Base-by-base conservation (phyloP, 2,888 invertebrate species). In the Anthophora plumipes region DNA sequence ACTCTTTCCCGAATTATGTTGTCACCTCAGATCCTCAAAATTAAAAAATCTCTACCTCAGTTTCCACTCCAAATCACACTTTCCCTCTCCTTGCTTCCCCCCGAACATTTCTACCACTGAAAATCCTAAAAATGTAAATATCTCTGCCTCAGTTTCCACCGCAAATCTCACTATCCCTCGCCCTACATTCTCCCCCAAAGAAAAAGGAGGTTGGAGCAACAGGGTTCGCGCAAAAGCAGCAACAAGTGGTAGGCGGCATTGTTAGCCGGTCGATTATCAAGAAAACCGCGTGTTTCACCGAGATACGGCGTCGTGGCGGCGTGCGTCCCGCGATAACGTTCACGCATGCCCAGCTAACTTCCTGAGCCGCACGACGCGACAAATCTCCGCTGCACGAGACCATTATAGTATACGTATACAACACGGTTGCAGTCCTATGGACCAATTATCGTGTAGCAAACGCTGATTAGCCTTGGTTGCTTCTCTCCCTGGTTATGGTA, bases 251-350 rank as follows among this genome's bases (percentile, higher is more conserved):
- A 61, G 31, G 84, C 76, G 77, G 79, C 80, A 88, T 89, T 89
- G 89, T 88, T 88, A 79, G 61, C 68, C 67, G 57, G 63, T 48
- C 61, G 73, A 83, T 84, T 88, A 88, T 82, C 83, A 80, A 67
- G 59, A 57, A 31, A 83, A 77, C 86, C 80, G 88, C 78, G 82
- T 83, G 87, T 86, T 87, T 83, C 81, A 48, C 77, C 66, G 83
- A 77, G 87, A 87, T 87, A 87, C 14, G 57, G 60, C 39, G 39
- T 41, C 69, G 64, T 46, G 64, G 68, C 84, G 83, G 90, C 90
- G 90, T 91, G 88, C 85, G 86, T 85, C 82, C 83, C 64, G 84
- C 77, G 91, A 90, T 91, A 91, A 89, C 85, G 87, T 79, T 83
- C 82, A 77, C 87, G 82, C 84, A 75, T 57, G 77, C 79, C 70